phyloP scores from a whole-genome alignment of 1,140 invertebrate species.

The Penaeus chinensis region DNA sequence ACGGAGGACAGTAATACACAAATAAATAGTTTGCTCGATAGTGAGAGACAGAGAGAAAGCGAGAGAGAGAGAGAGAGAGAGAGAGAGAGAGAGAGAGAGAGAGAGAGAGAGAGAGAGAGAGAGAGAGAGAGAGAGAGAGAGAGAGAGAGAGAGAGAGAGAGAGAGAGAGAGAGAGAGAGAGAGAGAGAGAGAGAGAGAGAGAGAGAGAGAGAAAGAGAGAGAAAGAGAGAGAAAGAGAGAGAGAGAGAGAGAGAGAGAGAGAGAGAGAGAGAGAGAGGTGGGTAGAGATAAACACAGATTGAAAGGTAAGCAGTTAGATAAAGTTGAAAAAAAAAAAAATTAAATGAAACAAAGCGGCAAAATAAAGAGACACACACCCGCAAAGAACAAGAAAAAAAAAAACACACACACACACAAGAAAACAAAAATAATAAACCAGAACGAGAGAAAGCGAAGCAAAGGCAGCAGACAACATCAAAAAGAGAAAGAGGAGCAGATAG shows the following conservation, averaged over 20 bases:
- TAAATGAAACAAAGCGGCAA: too few relatives aligned
- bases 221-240: not conserved
- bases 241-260: conserved; percentile 22
- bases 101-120: not conserved
- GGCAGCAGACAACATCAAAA: not conserved
- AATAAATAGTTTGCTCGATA: too few relatives aligned
- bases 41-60: too few relatives aligned
- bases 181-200: not conserved
- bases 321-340: not conserved
- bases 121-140: too few relatives aligned
- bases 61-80: not conserved
- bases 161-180: not conserved
- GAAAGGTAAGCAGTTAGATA: too few relatives aligned
- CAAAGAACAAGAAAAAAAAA: not conserved
- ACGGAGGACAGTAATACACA: too few relatives aligned
- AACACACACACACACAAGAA: not conserved
- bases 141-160: not conserved
- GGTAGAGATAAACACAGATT: too few relatives aligned
- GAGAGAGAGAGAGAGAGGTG: not conserved
- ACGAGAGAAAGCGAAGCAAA: not conserved
- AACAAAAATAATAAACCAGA: not conserved
- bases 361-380: too few relatives aligned
- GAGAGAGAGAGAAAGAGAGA: too few relatives aligned
- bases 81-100: conserved; percentile 14
- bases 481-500: not conserved